Conservation (phyloP, 2,113 vertebrate species). For the Xiphorhynchus elegans region DNA sequence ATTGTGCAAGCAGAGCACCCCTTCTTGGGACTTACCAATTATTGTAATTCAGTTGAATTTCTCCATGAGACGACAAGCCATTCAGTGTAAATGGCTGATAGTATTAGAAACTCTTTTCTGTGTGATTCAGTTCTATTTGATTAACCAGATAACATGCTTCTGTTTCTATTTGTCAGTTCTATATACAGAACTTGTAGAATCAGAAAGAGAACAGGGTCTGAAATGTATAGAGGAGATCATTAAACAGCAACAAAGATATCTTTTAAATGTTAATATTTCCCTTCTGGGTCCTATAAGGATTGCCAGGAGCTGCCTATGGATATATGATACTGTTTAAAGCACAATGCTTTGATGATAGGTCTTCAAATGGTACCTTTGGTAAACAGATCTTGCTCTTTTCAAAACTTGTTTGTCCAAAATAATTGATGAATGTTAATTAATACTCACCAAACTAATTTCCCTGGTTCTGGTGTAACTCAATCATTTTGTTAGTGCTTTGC, state of each 20-base stretch:
- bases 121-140: not conserved
- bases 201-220: not conserved
- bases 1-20: not conserved
- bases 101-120: not conserved
- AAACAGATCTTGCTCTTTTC: not conserved
- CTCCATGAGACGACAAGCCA: not conserved
- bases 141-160: not conserved
- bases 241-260: not conserved
- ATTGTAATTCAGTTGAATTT: not conserved
- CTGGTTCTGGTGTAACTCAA: not conserved
- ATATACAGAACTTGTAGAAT: not conserved
- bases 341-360: not conserved
- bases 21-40: not conserved
- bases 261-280: not conserved
- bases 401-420: not conserved
- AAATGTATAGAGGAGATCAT: not conserved
- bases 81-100: not conserved
- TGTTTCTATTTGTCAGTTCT: constrained; percentile 12
- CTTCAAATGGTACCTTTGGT: not conserved
- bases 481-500: not conserved
- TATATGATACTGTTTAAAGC: not conserved
- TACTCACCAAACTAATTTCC: not conserved
- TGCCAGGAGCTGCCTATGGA: not conserved
- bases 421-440: not conserved
- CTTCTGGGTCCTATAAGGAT: not conserved